Base-by-base conservation (phyloP, 2,888 invertebrate genomes). In the Buathra laborator region DNA sequence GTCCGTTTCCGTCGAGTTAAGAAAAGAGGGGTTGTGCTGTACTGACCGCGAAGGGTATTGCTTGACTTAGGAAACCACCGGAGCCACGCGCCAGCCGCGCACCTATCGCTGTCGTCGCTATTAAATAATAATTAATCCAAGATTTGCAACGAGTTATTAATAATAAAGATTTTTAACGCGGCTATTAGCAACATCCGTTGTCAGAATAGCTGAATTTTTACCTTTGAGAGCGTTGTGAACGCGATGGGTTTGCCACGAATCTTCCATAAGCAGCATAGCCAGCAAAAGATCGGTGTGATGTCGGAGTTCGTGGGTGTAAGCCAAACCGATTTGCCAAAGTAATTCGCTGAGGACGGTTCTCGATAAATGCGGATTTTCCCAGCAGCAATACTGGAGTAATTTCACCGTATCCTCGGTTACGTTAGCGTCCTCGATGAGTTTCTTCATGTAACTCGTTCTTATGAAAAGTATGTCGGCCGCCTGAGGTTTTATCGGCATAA, bases 361-460 rank as follows among this genome's bases (percentile, higher is more conserved):
- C 44, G 99, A 99, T 94, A 99, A 98, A 89, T 97, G 97, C 32
- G 98, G 98, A 94, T 99, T 99, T 94, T 99, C 99, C 99, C 99
- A 99, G 92, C 98, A 98, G 94, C 98, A 97, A 94, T 98, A 99
- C 95, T 99, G 98, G 51, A 99, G 94, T 84, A 99, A 94, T 92
- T 98, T 97, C 64, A 98, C 95, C 3, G 98, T 97, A 88, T 99
- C 99, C 87, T 99, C 99, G 70, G 98, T 97, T 62, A 97, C 96
- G 94, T 98, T 98, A 66, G 98, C 97, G 92, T 99, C 99, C 94
- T 99, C 99, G 16, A 99, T 98, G 62, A 99, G 95, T 94, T 99
- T 99, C 94, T 99, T 99, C 92, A 99, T 97, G 93, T 98, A 98
- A 88, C 97, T 97, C 53, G 97, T 96, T 91, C 97, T 95, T 89